Percentiles rank a stretch among this genome's conserved stretches.
These are phyloP conservation scores for Poeciliopsis occidentalis DNA, from an alignment of 2,113 vertebrate species.

Conservation along the genomic window DNA sequence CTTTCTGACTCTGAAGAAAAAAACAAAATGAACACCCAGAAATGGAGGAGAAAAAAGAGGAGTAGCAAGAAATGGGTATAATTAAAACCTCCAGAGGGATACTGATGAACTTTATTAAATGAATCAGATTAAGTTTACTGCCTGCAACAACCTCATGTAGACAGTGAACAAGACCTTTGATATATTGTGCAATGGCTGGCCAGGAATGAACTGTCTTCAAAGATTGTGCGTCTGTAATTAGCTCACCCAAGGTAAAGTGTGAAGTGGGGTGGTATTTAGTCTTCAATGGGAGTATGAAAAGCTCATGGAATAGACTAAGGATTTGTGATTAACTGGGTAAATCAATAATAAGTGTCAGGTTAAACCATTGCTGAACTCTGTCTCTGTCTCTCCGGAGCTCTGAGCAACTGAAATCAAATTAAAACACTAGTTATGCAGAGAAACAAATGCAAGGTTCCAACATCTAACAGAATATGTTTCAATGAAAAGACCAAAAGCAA, in stretches of 20 bases:
- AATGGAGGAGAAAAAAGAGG: neutral
- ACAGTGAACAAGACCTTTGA: constrained; percentile 17
- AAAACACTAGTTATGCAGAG: neutral
- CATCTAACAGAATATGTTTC: neutral
- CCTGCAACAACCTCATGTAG: constrained; percentile 32
- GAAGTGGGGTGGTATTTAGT: constrained; percentile 63
- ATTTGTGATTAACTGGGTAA: constrained; percentile 66
- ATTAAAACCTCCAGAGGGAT: constrained; percentile 4
- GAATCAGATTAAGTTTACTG: constrained; percentile 35
- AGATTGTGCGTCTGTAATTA: constrained; percentile 48
- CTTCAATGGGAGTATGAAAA: constrained; percentile 67
- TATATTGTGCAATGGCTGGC: constrained; percentile 32
- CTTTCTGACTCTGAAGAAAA: constrained; percentile 9
- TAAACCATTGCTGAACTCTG: constrained; percentile 49
- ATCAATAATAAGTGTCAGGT: constrained; percentile 66
- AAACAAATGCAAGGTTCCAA: neutral
- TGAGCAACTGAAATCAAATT: neutral
- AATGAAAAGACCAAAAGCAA: neutral
- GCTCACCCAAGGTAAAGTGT: constrained; percentile 59
- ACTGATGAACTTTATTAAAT: constrained; percentile 23
- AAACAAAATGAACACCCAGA: neutral
- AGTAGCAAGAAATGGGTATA: neutral
- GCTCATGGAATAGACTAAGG: constrained; percentile 62
- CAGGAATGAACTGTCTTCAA: constrained; percentile 35
- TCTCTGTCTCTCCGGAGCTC: neutral